phyloP scores from a whole-genome alignment of 2,888 invertebrate genomes.

The Kryphioiulus occultus region DNA sequence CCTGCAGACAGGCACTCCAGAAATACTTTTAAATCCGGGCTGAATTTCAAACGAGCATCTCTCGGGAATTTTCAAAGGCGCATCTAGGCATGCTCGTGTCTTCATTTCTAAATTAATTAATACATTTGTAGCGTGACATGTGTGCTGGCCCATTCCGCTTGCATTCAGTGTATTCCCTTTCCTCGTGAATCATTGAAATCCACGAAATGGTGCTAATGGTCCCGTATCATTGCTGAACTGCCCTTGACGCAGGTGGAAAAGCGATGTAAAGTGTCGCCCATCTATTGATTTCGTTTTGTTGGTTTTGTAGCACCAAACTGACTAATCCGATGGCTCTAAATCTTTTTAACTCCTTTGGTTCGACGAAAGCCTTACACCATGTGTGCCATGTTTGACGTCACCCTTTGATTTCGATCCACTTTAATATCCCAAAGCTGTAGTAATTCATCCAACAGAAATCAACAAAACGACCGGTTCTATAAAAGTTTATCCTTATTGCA shows the following conservation, averaged over 20 bases:
- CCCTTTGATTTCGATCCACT: constrained; percentile 21
- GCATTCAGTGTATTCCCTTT: too few relatives aligned
- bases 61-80: background rate
- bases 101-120: background rate
- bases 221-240: background rate
- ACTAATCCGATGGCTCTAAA: constrained; percentile 6
- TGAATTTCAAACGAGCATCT: background rate
- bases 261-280: background rate
- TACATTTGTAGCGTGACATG: background rate
- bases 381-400: constrained; percentile 27
- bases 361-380: background rate
- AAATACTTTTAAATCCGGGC: too few relatives aligned
- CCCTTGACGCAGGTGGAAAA: background rate
- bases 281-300: constrained; percentile 24
- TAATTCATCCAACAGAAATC: background rate
- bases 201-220: background rate
- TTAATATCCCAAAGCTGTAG: constrained; percentile 24
- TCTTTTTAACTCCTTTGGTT: constrained; percentile 14
- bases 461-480: background rate
- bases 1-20: too few relatives aligned
- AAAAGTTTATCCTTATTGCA: background rate
- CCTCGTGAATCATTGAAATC: background rate
- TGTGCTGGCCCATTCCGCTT: too few relatives aligned
- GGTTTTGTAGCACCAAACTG: constrained; percentile 32
- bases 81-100: background rate